Conservation (phyloP, 2,113 vertebrate species). For the Periophthalmodon schlosseri region DNA sequence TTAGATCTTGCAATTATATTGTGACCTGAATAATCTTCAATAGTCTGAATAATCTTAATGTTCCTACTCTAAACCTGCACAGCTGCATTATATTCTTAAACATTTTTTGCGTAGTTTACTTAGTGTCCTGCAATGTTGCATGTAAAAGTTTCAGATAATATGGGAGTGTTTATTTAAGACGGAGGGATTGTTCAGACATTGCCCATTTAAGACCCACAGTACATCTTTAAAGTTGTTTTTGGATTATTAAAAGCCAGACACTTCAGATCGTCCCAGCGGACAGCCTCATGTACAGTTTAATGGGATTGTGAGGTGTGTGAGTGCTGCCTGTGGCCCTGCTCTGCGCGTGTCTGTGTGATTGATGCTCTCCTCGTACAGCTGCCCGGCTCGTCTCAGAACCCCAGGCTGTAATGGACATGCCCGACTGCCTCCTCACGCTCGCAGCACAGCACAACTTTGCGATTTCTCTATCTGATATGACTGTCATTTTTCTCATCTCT, state of each 20-base stretch:
- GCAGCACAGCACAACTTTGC: slow-evolving; percentile 24
- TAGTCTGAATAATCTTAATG: too few species aligned
- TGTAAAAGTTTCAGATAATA: not conserved
- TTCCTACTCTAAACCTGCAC: too few species aligned
- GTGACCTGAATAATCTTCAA: too few species aligned
- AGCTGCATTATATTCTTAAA: too few species aligned
- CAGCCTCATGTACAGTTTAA: slow-evolving; percentile 52
- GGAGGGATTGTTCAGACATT: not conserved
- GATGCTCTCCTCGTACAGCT: slow-evolving; percentile 41
- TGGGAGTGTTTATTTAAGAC: not conserved
- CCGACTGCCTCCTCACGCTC: not conserved
- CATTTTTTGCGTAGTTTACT: too few species aligned
- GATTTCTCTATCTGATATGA: slow-evolving; percentile 21
- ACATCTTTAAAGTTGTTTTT: slow-evolving; percentile 1
- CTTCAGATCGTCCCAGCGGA: slow-evolving; percentile 70
- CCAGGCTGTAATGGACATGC: slow-evolving; percentile 4
- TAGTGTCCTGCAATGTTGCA: not conserved
- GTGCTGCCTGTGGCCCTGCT: slow-evolving; percentile 41
- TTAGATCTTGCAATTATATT: too few species aligned
- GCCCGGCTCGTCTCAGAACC: slow-evolving; percentile 57
- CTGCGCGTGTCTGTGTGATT: slow-evolving; percentile 53
- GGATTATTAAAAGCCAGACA: slow-evolving; percentile 19
- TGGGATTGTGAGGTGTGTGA: slow-evolving; percentile 68
- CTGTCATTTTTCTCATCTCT: slow-evolving; percentile 40
- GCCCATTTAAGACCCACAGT: not conserved